phyloP scores from a whole-genome alignment of 2,797 vertebrate species.

The Botia almorhae region DNA sequence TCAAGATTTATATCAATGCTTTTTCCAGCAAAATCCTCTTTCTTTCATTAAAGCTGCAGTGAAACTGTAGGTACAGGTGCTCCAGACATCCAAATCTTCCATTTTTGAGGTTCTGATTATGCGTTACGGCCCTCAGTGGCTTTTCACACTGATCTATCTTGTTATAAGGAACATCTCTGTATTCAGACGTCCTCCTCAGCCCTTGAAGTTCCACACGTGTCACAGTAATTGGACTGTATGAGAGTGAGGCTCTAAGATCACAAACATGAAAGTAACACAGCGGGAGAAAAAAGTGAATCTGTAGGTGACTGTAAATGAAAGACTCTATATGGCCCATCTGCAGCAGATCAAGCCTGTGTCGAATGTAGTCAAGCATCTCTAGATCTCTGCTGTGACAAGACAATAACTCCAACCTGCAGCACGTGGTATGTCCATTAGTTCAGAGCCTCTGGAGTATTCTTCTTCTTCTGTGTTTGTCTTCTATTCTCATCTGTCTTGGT shows the following conservation, averaged over 20 bases:
- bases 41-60: background rate
- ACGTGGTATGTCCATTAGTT: slow-evolving; percentile 63
- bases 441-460: slow-evolving; percentile 38
- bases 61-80: background rate
- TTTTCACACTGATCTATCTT: slow-evolving; percentile 38
- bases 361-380: slow-evolving; percentile 63
- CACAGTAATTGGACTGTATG: slow-evolving; percentile 43
- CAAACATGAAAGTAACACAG: slow-evolving; percentile 36
- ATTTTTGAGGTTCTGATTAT: background rate
- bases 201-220: slow-evolving; percentile 37
- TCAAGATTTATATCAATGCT: background rate
- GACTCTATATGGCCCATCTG: slow-evolving; percentile 61
- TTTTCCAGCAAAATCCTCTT: background rate
- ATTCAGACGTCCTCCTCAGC: slow-evolving; percentile 29
- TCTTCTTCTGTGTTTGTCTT: slow-evolving; percentile 39
- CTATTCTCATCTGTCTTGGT: slow-evolving; percentile 44
- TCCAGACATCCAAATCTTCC: too few relatives aligned
- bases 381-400: slow-evolving; percentile 67
- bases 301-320: slow-evolving; percentile 62
- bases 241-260: slow-evolving; percentile 47
- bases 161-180: slow-evolving; percentile 27
- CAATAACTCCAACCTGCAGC: slow-evolving; percentile 69
- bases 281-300: slow-evolving; percentile 31
- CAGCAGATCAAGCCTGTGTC: slow-evolving; percentile 57
- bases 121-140: background rate